Evolutionary conservation across 2,113 vertebrate genomes (phyloP), one percentile per base, ranked within the genome.

Genomic region (Lepidothrix coronata): DNA sequence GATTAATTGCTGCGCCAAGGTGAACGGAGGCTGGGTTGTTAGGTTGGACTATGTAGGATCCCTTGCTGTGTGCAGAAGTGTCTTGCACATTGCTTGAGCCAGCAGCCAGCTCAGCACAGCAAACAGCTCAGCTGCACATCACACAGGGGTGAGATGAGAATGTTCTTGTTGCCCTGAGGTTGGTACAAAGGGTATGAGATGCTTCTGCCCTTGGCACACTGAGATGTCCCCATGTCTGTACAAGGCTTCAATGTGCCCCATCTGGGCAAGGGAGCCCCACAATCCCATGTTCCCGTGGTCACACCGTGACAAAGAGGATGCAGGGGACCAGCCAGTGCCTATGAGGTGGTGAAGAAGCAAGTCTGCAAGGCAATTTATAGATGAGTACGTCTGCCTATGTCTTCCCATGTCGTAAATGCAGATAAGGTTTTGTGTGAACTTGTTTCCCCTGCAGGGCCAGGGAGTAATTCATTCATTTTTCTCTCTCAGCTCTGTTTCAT

Each of bases 281-380:
- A 0, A 0, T 9, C 46, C 39, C 48, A 41, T 0, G 0, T 37
- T 57, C 8, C 52, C 7, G 1, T 39, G 39, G 71, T 35, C 83
- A 72, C 57, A 46, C 1, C 19, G 8, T 6, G 21, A 57, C 44
- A 44, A n/a, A 52, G 33, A 52, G 41, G 16, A 61, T 31, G 46
- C 41, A 41, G 46, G 31, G 58, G 62, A 80, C 39, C 30, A 46
- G 44, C 15, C 46, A 61, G 20, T 15, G 59, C 59, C 51, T 23
- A 3, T 1, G 3, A 66, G 30, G 71, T 6, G 5, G 6, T 1
- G 11, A 30, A 92, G 54, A 79, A 57, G n/a, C 21, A 41, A 74
- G 12, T 14, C 61, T 96, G 55, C 20, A 65, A 62, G 51, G 18
- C 28, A 55, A 6, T 66, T 71, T 84, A 58, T 31, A 27, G 55